Conservation (phyloP, 1,140 invertebrate species). For the Drosophila nigromelanica region DNA sequence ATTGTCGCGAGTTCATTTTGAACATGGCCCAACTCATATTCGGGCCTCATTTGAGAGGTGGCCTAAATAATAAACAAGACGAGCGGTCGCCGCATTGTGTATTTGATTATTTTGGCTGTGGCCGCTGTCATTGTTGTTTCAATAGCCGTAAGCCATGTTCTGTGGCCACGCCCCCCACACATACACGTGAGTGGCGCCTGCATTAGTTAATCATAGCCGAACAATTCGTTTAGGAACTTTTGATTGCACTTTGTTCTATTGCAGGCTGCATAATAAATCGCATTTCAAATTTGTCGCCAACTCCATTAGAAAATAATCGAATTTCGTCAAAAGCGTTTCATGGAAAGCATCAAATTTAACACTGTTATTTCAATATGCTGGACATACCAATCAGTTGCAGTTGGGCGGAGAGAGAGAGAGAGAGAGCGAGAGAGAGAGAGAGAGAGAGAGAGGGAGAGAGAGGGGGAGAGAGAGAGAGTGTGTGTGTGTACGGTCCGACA, state of each 20-base stretch:
- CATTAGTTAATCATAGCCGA: conserved; percentile 6
- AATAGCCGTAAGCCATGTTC: conserved; percentile 20
- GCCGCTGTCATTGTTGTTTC: conserved; percentile 30
- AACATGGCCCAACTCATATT: background rate
- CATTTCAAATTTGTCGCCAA: conserved; percentile 1
- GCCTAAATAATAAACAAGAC: conserved; percentile 25
- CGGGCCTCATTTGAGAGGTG: background rate
- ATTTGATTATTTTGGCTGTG: conserved; percentile 44
- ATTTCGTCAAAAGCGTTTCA: conserved; percentile 6
- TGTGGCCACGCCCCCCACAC: background rate
- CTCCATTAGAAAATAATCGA: conserved; percentile 1
- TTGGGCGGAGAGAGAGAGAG: too few species aligned
- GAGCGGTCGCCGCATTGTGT: conserved; percentile 6
- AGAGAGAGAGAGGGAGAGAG: too few species aligned
- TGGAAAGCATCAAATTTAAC: background rate
- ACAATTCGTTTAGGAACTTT: background rate
- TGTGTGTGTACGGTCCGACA: background rate
- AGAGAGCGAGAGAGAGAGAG: background rate
- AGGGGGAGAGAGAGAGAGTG: background rate
- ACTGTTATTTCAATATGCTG: conserved; percentile 1
- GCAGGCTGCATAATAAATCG: background rate
- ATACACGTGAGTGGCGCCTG: background rate
- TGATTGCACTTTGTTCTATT: conserved; percentile 1
- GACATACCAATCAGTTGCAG: too few species aligned
- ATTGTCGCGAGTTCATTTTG: conserved; percentile 36